phyloP scores from a whole-genome alignment of 2,888 invertebrate genomes.

The Malthinus flaveolus region DNA sequence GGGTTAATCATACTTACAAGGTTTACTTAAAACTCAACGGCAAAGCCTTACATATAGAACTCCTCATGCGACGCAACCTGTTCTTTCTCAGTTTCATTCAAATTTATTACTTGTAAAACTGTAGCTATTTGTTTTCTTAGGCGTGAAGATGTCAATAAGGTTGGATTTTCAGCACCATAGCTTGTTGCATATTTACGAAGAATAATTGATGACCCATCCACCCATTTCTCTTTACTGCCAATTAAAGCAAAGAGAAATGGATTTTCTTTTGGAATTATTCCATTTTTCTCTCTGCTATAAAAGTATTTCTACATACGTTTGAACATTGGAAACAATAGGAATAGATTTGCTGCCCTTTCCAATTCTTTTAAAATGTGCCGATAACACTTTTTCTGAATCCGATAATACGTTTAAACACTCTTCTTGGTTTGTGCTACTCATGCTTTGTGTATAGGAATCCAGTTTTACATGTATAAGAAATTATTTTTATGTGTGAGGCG shows the following conservation, averaged over 20 bases:
- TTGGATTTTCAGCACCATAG: slow-evolving; percentile 32
- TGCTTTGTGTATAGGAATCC: slow-evolving; percentile 22
- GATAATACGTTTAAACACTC: too few species aligned
- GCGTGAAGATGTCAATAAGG: slow-evolving; percentile 31
- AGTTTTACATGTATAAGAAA: slow-evolving; percentile 35
- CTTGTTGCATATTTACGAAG: slow-evolving; percentile 31
- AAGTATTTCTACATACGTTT: slow-evolving; percentile 3
- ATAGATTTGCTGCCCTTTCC: slow-evolving; percentile 17
- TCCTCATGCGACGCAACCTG: slow-evolving; percentile 28
- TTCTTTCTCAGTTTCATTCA: slow-evolving; percentile 26
- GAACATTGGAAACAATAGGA: slow-evolving; percentile 13
- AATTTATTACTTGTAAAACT: slow-evolving; percentile 32
- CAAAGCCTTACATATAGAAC: slow-evolving; percentile 17
- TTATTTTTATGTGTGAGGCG: too few species aligned
- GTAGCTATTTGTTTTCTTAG: slow-evolving; percentile 38
- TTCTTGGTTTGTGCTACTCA: slow-evolving; percentile 21
- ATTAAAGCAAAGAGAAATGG: slow-evolving; percentile 34
- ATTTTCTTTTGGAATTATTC: slow-evolving; percentile 27
- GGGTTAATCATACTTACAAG: background rate
- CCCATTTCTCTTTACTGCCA: slow-evolving; percentile 32
- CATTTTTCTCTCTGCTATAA: slow-evolving; percentile 22
- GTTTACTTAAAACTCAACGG: background rate
- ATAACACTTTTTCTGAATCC: slow-evolving; percentile 33
- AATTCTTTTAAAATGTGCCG: slow-evolving; percentile 25
- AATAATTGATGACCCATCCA: slow-evolving; percentile 31